These are phyloP conservation scores for Dyspetes luteomarginatus DNA, from an alignment of 2,888 invertebrate genomes.

Conservation along the genomic window DNA sequence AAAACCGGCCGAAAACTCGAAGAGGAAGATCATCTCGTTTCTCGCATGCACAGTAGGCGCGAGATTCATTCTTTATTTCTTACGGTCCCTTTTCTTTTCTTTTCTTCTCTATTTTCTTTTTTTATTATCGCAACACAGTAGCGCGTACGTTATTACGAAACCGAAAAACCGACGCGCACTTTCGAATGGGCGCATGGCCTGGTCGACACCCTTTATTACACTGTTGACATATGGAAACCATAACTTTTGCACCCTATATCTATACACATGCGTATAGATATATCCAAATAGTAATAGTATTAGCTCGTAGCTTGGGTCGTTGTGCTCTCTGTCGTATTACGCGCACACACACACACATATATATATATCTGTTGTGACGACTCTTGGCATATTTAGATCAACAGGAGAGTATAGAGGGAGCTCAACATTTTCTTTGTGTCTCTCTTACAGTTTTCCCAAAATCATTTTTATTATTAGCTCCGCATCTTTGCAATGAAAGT, in stretches of 20 bases:
- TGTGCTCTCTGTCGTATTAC: background rate
- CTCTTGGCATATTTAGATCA: constrained; percentile 21
- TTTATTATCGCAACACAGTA: constrained; percentile 5
- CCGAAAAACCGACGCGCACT: constrained; percentile 66
- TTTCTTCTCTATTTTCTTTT: constrained; percentile 31
- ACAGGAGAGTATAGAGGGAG: constrained; percentile 9
- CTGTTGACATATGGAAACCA: constrained; percentile 73
- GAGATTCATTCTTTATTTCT: constrained; percentile 18
- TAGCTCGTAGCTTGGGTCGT: constrained; percentile 19
- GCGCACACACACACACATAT: background rate
- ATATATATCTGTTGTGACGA: constrained; percentile 23
- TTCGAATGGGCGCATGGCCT: constrained; percentile 54
- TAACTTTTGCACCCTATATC: constrained; percentile 67
- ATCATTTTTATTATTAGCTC: constrained; percentile 27
- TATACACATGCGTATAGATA: background rate
- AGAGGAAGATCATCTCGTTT: constrained; percentile 17
- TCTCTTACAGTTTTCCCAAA: constrained; percentile 16
- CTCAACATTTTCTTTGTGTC: constrained; percentile 57
- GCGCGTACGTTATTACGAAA: constrained; percentile 60
- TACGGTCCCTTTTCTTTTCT: constrained; percentile 29
- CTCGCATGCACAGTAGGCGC: constrained; percentile 2
- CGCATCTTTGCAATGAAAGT: background rate
- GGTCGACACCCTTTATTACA: constrained; percentile 69
- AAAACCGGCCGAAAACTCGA: constrained; percentile 16
- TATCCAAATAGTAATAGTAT: background rate